These are phyloP conservation scores for Branchinecta lindahli DNA, from an alignment of 1,140 invertebrate species.

Conservation along the genomic window DNA sequence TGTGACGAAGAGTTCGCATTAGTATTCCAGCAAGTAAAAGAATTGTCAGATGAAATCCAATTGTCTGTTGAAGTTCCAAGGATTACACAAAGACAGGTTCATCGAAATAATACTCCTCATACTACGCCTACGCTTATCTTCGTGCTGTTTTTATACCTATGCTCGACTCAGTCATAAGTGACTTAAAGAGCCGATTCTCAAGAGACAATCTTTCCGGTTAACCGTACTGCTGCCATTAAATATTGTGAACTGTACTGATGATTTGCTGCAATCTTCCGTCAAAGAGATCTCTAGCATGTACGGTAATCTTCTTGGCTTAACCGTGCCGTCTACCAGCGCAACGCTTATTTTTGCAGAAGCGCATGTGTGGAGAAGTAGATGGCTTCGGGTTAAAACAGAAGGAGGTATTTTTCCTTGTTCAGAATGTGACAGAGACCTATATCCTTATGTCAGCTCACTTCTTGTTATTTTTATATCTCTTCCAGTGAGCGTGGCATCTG, in stretches of 20 bases:
- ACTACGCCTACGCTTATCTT: neutral
- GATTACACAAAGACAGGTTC: conserved; percentile 8
- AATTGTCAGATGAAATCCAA: conserved; percentile 6
- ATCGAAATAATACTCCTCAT: conserved; percentile 6
- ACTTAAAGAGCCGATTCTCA: neutral
- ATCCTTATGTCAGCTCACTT: conserved; percentile 8
- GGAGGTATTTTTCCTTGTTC: too few relatives aligned
- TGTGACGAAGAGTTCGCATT: conserved; percentile 5
- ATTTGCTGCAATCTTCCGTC: neutral
- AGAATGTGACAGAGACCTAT: neutral
- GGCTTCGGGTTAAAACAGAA: too few relatives aligned
- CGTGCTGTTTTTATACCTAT: conserved; percentile 8
- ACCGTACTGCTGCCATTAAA: neutral
- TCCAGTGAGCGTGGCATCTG: conserved; percentile 7
- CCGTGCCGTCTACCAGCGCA: conserved; percentile 3
- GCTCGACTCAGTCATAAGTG: conserved; percentile 8
- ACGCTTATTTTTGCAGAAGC: too few relatives aligned
- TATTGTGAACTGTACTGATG: neutral
- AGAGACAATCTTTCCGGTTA: neutral
- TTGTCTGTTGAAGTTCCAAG: conserved; percentile 5
- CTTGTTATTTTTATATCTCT: conserved; percentile 2
- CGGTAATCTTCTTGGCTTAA: conserved; percentile 1
- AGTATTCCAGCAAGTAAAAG: conserved; percentile 8
- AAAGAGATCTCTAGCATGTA: conserved; percentile 9
- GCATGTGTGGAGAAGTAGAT: too few relatives aligned